These are phyloP conservation scores for Pseudomugil tenellus DNA, from an alignment of 2,797 vertebrate genomes.

Conservation along the genomic window DNA sequence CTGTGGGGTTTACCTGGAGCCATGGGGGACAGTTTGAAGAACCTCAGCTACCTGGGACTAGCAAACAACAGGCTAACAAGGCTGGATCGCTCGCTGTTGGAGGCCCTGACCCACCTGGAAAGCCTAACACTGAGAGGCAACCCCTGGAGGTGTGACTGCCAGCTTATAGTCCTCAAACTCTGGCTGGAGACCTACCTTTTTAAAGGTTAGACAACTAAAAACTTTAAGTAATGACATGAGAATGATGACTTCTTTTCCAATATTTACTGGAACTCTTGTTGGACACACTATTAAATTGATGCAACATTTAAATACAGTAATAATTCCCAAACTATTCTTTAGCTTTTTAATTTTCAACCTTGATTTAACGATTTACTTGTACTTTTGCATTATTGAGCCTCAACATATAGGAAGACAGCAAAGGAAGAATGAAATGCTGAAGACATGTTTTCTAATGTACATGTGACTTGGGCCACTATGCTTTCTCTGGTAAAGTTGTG, in stretches of 20 bases:
- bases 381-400: neutral
- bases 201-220: constrained; percentile 85
- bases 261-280: constrained; percentile 13
- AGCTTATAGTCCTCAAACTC: constrained; percentile 92
- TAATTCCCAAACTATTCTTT: neutral
- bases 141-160: constrained; percentile 95
- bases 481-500: neutral
- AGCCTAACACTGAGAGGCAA: constrained; percentile 88
- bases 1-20: constrained; percentile 86
- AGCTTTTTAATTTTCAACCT: neutral
- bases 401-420: neutral
- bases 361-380: neutral
- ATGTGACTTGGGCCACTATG: neutral
- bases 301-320: constrained; percentile 22
- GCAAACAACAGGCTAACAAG: constrained; percentile 89
- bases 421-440: neutral
- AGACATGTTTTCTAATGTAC: neutral
- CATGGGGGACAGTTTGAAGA: constrained; percentile 86
- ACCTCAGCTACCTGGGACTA: constrained; percentile 89
- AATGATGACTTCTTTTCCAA: constrained; percentile 9
- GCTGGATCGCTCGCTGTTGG: constrained; percentile 87
- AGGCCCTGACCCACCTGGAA: constrained; percentile 87
- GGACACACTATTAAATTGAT: neutral
- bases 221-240: neutral
- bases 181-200: constrained; percentile 96